phyloP scores from a whole-genome alignment of 2,888 invertebrate genomes.

The Drosophila percnosoma region DNA sequence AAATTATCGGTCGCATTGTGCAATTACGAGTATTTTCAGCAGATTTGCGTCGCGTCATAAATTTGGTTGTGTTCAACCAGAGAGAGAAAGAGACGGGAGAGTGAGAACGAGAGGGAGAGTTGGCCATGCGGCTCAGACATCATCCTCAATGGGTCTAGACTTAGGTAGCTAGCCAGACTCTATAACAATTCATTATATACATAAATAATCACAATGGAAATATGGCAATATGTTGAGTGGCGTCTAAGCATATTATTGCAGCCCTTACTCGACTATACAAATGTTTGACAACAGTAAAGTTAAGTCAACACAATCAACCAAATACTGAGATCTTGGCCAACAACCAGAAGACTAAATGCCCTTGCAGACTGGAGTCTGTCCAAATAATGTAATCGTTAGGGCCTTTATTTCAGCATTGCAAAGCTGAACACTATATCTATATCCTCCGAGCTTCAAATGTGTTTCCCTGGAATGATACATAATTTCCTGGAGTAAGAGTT shows the following conservation, averaged over 20 bases:
- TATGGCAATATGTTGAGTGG: slow-evolving; percentile 47
- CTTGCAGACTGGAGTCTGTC: neutral
- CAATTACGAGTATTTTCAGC: slow-evolving; percentile 74
- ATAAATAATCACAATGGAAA: slow-evolving; percentile 61
- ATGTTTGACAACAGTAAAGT: neutral
- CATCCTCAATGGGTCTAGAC: slow-evolving; percentile 72
- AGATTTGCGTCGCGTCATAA: slow-evolving; percentile 79
- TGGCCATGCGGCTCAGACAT: slow-evolving; percentile 64
- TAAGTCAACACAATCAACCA: neutral
- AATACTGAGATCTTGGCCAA: neutral
- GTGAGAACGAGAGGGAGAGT: neutral
- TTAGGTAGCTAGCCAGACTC: slow-evolving; percentile 26
- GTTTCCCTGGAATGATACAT: too few species aligned
- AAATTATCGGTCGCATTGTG: slow-evolving; percentile 33
- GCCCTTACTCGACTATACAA: neutral
- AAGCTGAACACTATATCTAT: neutral
- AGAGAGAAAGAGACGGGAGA: neutral
- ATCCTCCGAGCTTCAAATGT: too few species aligned
- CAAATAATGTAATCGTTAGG: neutral
- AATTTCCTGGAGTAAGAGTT: too few species aligned
- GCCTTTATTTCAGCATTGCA: neutral
- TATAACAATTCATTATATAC: slow-evolving; percentile 53
- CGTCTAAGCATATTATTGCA: slow-evolving; percentile 41
- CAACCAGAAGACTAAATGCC: neutral
- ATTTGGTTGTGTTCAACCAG: slow-evolving; percentile 43